Evolutionary conservation across 2,888 invertebrate genomes (phyloP), one percentile per base, ranked within the genome.

Genomic region (Spodoptera picta): DNA sequence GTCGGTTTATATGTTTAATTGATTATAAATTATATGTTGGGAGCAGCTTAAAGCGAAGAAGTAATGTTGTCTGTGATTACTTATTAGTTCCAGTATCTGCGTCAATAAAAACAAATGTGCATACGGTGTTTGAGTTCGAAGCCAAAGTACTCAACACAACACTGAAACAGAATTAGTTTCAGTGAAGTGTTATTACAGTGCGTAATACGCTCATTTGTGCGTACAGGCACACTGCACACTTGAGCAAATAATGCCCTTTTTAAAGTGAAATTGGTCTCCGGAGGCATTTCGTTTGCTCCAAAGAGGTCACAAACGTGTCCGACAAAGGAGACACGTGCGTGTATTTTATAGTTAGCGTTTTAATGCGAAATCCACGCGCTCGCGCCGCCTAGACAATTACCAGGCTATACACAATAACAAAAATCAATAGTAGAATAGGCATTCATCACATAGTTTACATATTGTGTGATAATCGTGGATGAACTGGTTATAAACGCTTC

Each of bases 341-440:
- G 84, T 89, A 81, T 83, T 86, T 82, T 80, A 75, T 76, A 87
- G 77, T 92, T 91, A 90, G 79, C 89, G 68, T 84, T 87, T 81
- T 79, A 78, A 88, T 82, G 86, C 83, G 83, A 91, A 89, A 83
- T 82, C 83, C 69, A 69, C 67, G 65, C 78, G 44, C 31, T 79
- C 62, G 65, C 79, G 44, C 50, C 80, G 81, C 75, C 83, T 70
- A 72, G 54, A 70, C 83, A 84, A 87, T 91, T 91, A 91, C 82
- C 90, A 81, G 66, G 64, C 60, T 69, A 64, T 74, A 72, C 70
- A 80, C 78, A 91, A 90, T 87, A 74, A 86, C 80, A 85, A 87
- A 90, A 89, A 89, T 87, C 89, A 89, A 91, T 83, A 90, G 62
- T 44, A 69, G 67, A 75, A 80, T 73, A 60, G 69, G 65, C 49